Percentiles rank a stretch among this genome's conserved stretches.
phyloP scores from a whole-genome alignment of 1,140 invertebrate species.

The Maconellicoccus hirsutus region DNA sequence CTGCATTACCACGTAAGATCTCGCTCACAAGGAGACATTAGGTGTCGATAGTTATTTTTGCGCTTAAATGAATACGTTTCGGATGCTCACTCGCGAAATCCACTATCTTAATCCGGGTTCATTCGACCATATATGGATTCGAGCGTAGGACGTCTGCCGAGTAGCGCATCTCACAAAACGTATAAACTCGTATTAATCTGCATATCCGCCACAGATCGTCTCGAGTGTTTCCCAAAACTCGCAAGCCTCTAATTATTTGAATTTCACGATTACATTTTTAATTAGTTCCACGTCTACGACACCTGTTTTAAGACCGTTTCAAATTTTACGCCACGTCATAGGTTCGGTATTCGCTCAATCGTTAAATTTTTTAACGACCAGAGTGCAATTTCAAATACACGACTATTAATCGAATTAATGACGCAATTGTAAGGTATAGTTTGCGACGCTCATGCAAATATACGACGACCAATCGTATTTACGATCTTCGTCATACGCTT shows the following conservation, averaged over 20 bases:
- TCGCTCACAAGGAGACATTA: too few relatives aligned
- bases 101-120: neutral
- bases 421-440: neutral
- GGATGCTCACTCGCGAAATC: neutral
- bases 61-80: neutral
- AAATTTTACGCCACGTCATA: too few relatives aligned
- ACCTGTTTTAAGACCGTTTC: neutral
- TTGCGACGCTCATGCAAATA: neutral
- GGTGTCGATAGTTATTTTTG: too few relatives aligned
- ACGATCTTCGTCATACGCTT: neutral
- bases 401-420: slow-evolving; percentile 1
- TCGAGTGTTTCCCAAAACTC: neutral
- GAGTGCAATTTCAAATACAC: neutral
- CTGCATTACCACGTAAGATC: too few relatives aligned
- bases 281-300: neutral
- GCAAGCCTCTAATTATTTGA: too few relatives aligned
- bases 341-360: neutral
- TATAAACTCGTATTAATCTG: neutral
- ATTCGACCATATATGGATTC: neutral
- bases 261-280: too few relatives aligned
- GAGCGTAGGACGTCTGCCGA: neutral
- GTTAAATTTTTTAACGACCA: neutral
- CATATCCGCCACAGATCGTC: neutral
- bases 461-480: neutral
- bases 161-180: neutral